Base-by-base conservation (phyloP, 2,888 invertebrate genomes). In the Corbicula japonica region DNA sequence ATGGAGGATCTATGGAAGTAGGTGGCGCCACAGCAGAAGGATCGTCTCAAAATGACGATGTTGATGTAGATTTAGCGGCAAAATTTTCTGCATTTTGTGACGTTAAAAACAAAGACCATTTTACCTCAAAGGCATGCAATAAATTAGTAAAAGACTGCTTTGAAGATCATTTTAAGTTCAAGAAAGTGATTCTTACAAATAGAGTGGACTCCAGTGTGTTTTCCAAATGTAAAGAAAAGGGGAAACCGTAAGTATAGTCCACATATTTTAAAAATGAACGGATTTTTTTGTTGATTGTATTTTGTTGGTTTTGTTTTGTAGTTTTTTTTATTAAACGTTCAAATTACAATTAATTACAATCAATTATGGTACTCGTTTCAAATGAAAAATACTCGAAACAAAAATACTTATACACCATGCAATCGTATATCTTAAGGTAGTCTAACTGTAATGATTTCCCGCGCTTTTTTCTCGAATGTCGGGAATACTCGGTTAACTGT, bases 191-290 rank as follows among this genome's bases (percentile, higher is more conserved):
- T 58, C 68, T 81, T 2, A 78, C 77, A 5, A 81, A 81, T 56
- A 61, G 77, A 26, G 60, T 81, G 12, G 81, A 81, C 41, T 81
- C 81, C 15, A 81, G 81, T 69, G 81, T 78, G 23, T 81, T 75
- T 48, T 81, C 81, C 21, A 66, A 68, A 50, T 77, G 77, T 28
- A 81, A 81, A 35, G 81, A 81, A 32, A 74, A 78, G 30, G 66
- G 69, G 1, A 81, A 81, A 60, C 71, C 74, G 81, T 81, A 72
- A 74, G 81, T 80, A 6, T 65, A 28, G 21, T 50, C 21, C 15
- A 18, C 21, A n/a, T n/a, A n/a, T n/a, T n/a, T n/a, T n/a, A n/a
- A n/a, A n/a, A n/a, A n/a, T n/a, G n/a, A n/a, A n/a, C n/a, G n/a
- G n/a, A n/a, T n/a, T n/a, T n/a, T n/a, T n/a, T n/a, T n/a, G n/a